Percentiles rank a stretch among this genome's conserved stretches.
These are phyloP conservation scores for Podarcis siculus DNA, from an alignment of 2,797 vertebrate genomes.

Conservation along the genomic window DNA sequence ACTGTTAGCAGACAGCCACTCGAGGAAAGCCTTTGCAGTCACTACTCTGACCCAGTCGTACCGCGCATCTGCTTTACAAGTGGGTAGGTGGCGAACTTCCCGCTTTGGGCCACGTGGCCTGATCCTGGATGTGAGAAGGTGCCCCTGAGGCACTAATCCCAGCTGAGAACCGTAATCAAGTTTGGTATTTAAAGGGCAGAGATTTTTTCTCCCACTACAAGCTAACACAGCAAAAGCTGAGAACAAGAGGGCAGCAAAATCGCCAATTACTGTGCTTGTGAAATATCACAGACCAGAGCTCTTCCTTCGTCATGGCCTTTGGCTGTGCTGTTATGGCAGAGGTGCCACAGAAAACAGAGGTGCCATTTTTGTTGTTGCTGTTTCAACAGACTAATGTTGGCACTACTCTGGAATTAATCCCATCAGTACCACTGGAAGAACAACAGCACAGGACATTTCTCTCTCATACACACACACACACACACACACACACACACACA, in stretches of 20 bases:
- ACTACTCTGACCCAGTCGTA: neutral
- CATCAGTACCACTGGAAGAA: neutral
- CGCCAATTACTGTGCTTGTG: neutral
- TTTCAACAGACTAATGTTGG: neutral
- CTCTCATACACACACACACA: too few species aligned
- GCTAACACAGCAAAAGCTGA: neutral
- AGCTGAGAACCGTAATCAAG: neutral
- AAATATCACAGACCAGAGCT: neutral
- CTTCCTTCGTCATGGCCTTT: too few species aligned
- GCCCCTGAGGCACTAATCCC: neutral
- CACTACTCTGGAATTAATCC: neutral
- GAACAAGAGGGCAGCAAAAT: neutral
- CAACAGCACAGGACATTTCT: too few species aligned
- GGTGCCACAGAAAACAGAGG: too few species aligned
- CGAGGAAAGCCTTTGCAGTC: neutral
- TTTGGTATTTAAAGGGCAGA: neutral
- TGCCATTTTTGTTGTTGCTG: too few species aligned
- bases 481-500: too few species aligned
- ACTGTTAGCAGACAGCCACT: slow-evolving; percentile 29
- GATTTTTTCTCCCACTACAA: neutral
- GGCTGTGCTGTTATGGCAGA: too few species aligned
- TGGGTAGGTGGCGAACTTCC: neutral
- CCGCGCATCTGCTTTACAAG: neutral
- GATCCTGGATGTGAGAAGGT: too few species aligned
- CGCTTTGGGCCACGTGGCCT: too few species aligned